Evolutionary conservation across 1,140 invertebrate species (phyloP).

Genomic region (Steinernema feltiae): DNA sequence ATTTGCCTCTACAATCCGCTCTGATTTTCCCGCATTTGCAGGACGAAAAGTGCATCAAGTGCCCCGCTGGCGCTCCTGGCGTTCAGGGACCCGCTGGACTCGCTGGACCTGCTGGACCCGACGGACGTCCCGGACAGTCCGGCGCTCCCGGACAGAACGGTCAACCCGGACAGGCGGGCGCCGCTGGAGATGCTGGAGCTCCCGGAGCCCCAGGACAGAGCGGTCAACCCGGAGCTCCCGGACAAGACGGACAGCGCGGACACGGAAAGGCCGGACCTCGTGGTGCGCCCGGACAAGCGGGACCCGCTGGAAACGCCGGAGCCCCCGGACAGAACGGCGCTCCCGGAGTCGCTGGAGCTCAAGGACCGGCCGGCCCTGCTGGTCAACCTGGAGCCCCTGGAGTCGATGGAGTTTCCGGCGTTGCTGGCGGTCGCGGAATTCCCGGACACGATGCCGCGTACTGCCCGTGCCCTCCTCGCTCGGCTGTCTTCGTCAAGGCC

Average conservation of each 20-base stretch:
- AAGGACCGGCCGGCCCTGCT: conserved; percentile 4
- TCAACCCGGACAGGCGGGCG: conserved; percentile 9
- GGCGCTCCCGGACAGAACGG: conserved; percentile 12
- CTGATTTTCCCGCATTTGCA: background rate
- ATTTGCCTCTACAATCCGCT: background rate
- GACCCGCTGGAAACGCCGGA: conserved; percentile 12
- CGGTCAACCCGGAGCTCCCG: conserved; percentile 17
- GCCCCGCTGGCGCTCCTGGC: conserved; percentile 25
- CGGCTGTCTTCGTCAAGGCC: conserved; percentile 23
- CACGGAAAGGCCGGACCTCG: conserved; percentile 1
- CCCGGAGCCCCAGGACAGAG: conserved; percentile 13
- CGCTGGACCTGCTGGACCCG: conserved; percentile 20
- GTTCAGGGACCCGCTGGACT: conserved; percentile 17
- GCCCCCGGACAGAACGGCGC: conserved; percentile 19
- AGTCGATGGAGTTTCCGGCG: conserved; percentile 15
- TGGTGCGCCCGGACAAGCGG: conserved; percentile 13
- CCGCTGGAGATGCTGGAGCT: background rate
- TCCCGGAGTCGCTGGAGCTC: conserved; percentile 13
- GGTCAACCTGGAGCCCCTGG: conserved; percentile 21
- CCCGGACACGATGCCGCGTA: conserved; percentile 23
- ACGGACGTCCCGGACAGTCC: conserved; percentile 13
- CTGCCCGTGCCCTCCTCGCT: conserved; percentile 22
- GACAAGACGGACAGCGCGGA: conserved; percentile 21
- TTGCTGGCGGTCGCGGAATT: conserved; percentile 17
- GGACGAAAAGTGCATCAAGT: conserved; percentile 35